Evolutionary conservation across 2,113 vertebrate species (phyloP), one percentile per base, ranked within the genome.

Genomic region (Oreochromis tanganicae): DNA sequence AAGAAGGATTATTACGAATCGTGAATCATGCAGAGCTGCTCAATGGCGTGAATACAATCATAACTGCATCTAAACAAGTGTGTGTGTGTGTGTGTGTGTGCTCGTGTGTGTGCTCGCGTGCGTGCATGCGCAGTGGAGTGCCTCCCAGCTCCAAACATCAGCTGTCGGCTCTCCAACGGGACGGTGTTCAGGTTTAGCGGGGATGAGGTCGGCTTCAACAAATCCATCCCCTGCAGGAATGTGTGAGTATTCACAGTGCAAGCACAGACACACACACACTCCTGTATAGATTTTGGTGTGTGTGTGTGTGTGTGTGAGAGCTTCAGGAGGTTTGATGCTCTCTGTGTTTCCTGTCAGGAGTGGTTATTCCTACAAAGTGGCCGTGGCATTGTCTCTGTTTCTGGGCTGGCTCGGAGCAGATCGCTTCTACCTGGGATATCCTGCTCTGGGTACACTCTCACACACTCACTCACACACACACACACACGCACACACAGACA

Each of bases 351-450:
- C 81, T 87, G 85, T 89, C 95, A 99, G 99, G 94, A 99, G 97
- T 84, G 98, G 97, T 81, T 99, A 98, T 93, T 99, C 98, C 4
- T 99, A 99, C 92, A 99, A 98, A 96, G 97, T 99, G 9, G 98
- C 99, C 3, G 98, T 99, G 86, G 99, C 99, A 7, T 91, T 99
- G 43, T 99, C 99, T 55, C 97, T 99, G 61, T 99, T 99, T 92
- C 97, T 99, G 90, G 99, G 99, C 90, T 99, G 99, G 98, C 59
- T 99, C 83, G 99, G 99, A 92, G 98, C 98, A 19, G 99, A 99
- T 92, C 97, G 98, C 89, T 99, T 99, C 96, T 99, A 99, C 95
- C 95, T 99, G 84, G 99, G 99, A 48, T 99, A 99, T 81, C 99
- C 99, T 85, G 99, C 99, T 66, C 94, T 99, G 82, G 99, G 98